Percentiles rank a stretch among this genome's conserved stretches.
Evolutionary conservation across 2,797 vertebrate species (phyloP).

Genomic region (Microchirus variegatus): DNA sequence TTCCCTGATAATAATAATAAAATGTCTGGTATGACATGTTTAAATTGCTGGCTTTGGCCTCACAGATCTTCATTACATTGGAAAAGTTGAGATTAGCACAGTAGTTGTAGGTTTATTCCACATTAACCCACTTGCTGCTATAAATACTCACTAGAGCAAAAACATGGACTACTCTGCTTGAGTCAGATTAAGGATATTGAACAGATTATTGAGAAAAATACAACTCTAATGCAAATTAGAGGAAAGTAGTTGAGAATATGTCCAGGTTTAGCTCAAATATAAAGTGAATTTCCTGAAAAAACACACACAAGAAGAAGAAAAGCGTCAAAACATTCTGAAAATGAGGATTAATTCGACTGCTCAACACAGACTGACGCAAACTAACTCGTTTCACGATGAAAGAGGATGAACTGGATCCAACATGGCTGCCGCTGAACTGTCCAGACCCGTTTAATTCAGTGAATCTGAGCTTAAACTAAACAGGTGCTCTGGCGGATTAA

Average conservation of each 20-base stretch:
- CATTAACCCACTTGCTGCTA: background rate
- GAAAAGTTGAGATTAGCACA: background rate
- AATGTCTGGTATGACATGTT: no score
- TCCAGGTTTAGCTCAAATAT: no score
- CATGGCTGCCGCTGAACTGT: background rate
- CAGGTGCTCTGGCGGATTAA: background rate
- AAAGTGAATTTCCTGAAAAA: no score
- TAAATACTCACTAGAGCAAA: conserved; percentile 6
- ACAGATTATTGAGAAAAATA: no score
- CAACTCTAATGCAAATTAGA: no score
- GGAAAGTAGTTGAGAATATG: no score
- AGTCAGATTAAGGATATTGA: no score
- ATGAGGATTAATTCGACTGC: background rate
- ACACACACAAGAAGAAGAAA: no score
- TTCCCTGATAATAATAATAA: no score
- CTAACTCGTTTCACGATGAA: background rate
- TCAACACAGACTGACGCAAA: background rate
- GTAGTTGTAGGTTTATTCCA: background rate
- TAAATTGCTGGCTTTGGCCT: no score
- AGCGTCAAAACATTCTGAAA: background rate
- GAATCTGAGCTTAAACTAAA: background rate
- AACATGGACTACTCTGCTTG: background rate
- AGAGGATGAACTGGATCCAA: background rate
- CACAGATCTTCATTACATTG: no score
- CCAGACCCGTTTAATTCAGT: background rate